phyloP scores from a whole-genome alignment of 1,140 invertebrate genomes.

The Rhizoglyphus robini region DNA sequence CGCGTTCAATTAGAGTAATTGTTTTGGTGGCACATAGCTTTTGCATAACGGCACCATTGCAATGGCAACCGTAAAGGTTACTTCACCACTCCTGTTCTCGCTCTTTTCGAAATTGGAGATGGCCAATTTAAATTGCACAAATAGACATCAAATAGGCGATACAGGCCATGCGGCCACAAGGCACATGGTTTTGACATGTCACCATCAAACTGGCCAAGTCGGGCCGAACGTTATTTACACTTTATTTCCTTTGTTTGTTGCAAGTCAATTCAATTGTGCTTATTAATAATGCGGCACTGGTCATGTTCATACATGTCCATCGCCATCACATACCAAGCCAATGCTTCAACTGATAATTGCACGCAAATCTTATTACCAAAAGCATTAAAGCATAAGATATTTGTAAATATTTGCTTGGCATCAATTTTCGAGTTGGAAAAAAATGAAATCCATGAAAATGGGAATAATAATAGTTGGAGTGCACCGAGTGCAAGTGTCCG shows the following conservation, averaged over 20 bases:
- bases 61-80: not conserved
- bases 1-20: slow-evolving; percentile 6
- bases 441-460: not conserved
- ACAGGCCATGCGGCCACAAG: too few species aligned
- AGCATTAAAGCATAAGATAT: slow-evolving; percentile 11
- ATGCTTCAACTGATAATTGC: not conserved
- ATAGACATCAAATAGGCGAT: too few species aligned
- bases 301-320: not conserved
- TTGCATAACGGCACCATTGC: not conserved
- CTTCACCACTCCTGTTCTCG: not conserved
- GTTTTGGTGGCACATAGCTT: not conserved
- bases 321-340: not conserved
- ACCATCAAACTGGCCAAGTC: not conserved
- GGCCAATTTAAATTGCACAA: not conserved
- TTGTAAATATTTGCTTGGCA: slow-evolving; percentile 8
- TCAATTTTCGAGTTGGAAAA: not conserved
- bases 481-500: not conserved
- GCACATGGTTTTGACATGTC: slow-evolving; percentile 10
- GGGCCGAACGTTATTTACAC: slow-evolving; percentile 1
- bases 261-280: not conserved
- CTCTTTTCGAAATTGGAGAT: not conserved
- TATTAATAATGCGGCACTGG: too few species aligned
- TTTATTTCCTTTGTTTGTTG: slow-evolving; percentile 4
- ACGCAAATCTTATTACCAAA: slow-evolving; percentile 2
- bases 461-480: not conserved